These are phyloP conservation scores for Heliocidaris tuberculata DNA, from an alignment of 35 echinoderm and acorn worm species.

Conservation along the genomic window DNA sequence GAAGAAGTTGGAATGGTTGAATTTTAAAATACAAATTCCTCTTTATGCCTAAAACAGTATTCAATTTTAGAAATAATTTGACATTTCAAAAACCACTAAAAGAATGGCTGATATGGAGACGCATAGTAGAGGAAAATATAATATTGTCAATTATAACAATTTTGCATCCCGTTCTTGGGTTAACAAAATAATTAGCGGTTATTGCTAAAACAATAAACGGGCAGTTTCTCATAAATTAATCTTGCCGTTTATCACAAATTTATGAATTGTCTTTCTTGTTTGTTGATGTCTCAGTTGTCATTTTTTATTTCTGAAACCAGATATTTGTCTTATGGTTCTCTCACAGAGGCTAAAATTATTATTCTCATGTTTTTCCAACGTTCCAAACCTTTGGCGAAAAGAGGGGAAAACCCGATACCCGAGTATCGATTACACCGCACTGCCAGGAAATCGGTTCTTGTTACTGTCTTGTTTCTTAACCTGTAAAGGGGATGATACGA, in stretches of 20 bases:
- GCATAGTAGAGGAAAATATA: not conserved
- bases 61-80: not conserved
- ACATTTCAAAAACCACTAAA: not conserved
- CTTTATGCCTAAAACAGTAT: not conserved
- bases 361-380: not conserved
- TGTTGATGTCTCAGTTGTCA: not conserved
- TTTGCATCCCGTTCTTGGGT: not conserved
- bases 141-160: not conserved
- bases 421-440: slow-evolving; percentile 4
- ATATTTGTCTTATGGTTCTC: not conserved
- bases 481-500: not conserved
- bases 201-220: slow-evolving; percentile 4
- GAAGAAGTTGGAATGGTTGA: not conserved
- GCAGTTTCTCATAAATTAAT: slow-evolving; percentile 5
- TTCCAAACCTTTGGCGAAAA: not conserved
- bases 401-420: slow-evolving; percentile 15
- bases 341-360: not conserved
- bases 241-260: slow-evolving; percentile 4
- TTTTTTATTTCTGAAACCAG: not conserved
- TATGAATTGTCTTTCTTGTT: not conserved
- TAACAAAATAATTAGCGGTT: not conserved
- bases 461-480: not conserved
- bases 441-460: not conserved
- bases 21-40: not conserved
- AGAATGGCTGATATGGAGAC: not conserved